Evolutionary conservation across 2,797 vertebrate genomes (phyloP).

Genomic region (Bryconaethiops microstoma): DNA sequence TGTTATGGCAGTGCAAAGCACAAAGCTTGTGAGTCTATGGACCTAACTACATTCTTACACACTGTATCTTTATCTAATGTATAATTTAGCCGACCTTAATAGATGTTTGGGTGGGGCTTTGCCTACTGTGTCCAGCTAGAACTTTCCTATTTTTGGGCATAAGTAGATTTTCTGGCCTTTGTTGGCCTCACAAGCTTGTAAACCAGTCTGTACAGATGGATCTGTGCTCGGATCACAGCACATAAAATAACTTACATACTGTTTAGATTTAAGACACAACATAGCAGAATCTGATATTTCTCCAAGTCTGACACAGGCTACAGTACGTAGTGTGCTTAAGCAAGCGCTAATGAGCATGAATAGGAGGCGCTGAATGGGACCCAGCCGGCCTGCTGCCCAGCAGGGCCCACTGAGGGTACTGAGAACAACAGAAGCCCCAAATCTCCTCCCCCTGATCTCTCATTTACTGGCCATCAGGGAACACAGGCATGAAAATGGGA

Average conservation of each 20-base stretch:
- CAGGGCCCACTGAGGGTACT: slow-evolving; percentile 65
- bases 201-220: slow-evolving; percentile 21
- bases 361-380: slow-evolving; percentile 53
- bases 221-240: slow-evolving; percentile 9
- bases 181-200: not conserved
- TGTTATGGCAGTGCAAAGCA: slow-evolving; percentile 33
- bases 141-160: not conserved
- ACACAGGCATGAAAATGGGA: slow-evolving; percentile 69
- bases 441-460: slow-evolving; percentile 79
- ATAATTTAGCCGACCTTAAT: slow-evolving; percentile 26
- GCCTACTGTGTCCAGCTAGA: slow-evolving; percentile 11
- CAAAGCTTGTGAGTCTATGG: slow-evolving; percentile 17
- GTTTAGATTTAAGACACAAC: slow-evolving; percentile 37
- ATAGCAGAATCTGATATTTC: slow-evolving; percentile 38
- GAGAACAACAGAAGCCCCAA: slow-evolving; percentile 70
- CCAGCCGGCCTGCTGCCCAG: slow-evolving; percentile 59
- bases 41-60: slow-evolving; percentile 25
- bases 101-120: slow-evolving; percentile 3
- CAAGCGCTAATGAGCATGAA: slow-evolving; percentile 57
- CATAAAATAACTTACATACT: slow-evolving; percentile 23
- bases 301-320: slow-evolving; percentile 38
- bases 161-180: not conserved
- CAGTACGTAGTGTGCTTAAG: slow-evolving; percentile 44
- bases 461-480: slow-evolving; percentile 80
- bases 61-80: slow-evolving; percentile 7